Evolutionary conservation across 2,113 vertebrate species (phyloP).

Genomic region (Axis porcinus): DNA sequence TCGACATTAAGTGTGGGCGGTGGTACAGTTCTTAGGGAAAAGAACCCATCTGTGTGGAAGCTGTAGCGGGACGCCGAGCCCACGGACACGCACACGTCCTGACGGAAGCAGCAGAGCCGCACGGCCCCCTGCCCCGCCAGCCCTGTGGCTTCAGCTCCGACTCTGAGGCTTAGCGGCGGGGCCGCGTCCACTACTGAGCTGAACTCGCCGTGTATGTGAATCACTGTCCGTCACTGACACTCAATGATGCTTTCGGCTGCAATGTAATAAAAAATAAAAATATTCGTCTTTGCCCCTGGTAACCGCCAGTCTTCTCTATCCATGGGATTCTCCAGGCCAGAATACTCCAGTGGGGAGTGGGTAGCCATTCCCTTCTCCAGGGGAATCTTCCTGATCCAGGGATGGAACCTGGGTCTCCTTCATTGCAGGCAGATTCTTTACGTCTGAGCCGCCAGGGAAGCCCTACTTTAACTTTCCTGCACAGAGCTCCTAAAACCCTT

Average conservation of each 20-base stretch:
- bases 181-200: accelerated
- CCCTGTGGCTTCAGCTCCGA: not conserved
- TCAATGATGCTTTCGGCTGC: accelerated
- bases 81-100: accelerated
- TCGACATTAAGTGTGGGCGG: not conserved
- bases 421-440: not conserved
- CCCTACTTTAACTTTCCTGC: not conserved
- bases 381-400: not conserved
- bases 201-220: accelerated
- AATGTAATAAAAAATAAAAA: not conserved
- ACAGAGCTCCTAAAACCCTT: not conserved
- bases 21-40: not conserved
- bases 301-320: not conserved
- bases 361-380: not conserved
- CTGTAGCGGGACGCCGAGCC: accelerated
- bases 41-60: accelerated
- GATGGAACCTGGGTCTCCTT: not conserved
- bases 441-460: not conserved
- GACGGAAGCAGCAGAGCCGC: not conserved
- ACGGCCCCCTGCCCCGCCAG: accelerated
- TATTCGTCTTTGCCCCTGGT: no score
- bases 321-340: not conserved
- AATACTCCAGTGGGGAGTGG: not conserved
- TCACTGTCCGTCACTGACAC: not conserved
- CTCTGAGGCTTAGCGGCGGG: accelerated